Conservation (phyloP, 2,113 vertebrate genomes). For the Sebastes schlegelii region DNA sequence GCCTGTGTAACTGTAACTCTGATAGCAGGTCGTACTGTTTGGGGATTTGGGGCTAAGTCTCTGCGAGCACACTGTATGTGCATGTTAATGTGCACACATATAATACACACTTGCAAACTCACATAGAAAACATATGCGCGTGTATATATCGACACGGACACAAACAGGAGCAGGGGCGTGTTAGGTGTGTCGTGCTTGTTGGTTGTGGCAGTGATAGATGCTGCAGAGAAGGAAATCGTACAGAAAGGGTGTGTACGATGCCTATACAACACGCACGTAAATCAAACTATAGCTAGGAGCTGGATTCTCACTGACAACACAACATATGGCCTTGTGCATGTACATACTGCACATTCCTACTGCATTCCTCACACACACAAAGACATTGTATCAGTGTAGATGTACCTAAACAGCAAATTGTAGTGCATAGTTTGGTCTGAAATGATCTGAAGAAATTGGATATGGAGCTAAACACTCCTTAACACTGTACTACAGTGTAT, state of each 20-base stretch:
- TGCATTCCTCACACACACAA: not conserved
- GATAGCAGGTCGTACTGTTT: constrained; percentile 56
- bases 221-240: constrained; percentile 22
- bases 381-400: not conserved
- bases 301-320: constrained; percentile 16
- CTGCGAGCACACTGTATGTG: constrained; percentile 6
- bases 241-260: constrained; percentile 16
- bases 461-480: too few relatives aligned
- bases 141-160: constrained; percentile 6
- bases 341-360: not conserved
- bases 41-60: constrained; percentile 56
- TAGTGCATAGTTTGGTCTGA: not conserved
- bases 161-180: constrained; percentile 14
- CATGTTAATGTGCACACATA: constrained; percentile 27
- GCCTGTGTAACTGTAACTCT: constrained; percentile 57
- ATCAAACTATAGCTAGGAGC: constrained; percentile 29
- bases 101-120: constrained; percentile 11
- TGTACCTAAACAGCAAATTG: not conserved
- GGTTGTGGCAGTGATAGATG: constrained; percentile 64
- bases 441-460: not conserved
- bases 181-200: constrained; percentile 1
- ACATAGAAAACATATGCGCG: constrained; percentile 11
- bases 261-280: constrained; percentile 23
- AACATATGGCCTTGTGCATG: not conserved
- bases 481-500: too few relatives aligned